Evolutionary conservation across 30 jellyfish, hydroid and myxozoan genomes (phyloP), one percentile per base, ranked within the genome.

Genomic region (Haliclystus octoradiatus): DNA sequence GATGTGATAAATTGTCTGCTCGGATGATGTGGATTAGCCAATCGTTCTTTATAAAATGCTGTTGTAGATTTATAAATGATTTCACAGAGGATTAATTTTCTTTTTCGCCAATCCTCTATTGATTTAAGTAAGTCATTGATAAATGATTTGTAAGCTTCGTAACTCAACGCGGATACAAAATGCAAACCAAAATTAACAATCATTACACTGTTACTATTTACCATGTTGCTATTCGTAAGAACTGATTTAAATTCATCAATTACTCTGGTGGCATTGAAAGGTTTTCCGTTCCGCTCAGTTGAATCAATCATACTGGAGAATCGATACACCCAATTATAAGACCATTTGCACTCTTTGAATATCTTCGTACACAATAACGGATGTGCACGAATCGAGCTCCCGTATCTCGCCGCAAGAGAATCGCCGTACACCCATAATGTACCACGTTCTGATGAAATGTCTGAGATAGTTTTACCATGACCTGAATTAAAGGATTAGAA

Each of bases 21-120:
- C 14, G 57, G 57, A 40, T 40, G 57, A 40, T 40, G 57, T 9
- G 57, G 57, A 40, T 40, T 40, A 40, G 57, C 57, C 57, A 40
- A 40, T 40, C 57, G 57, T 19, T 40, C 57, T 40, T 19, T 40
- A 19, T 40, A 19, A 40, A 40, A 9, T 5, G 57, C 57, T 9
- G 57, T 40, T 40, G 57, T 40, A 5, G 57, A 5, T 19, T 40
- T 40, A 40, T 40, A 40, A 40, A 40, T 5, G 57, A 40, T 19
- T 9, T 40, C 57, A 40, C 57, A 9, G 19, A 9, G 57, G 57
- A 40, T 5, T 19, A 5, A 9, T 19, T 19, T 19, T 19, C 14
- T 40, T 40, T 9, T 19, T 19, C 57, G 9, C 57, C 57, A 40
- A 40, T 40, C 19, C 9, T 40, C 9, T 9, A 40, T 9, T 5